phyloP scores from a whole-genome alignment of 2,888 invertebrate genomes.

The Nemapogon koenigi region DNA sequence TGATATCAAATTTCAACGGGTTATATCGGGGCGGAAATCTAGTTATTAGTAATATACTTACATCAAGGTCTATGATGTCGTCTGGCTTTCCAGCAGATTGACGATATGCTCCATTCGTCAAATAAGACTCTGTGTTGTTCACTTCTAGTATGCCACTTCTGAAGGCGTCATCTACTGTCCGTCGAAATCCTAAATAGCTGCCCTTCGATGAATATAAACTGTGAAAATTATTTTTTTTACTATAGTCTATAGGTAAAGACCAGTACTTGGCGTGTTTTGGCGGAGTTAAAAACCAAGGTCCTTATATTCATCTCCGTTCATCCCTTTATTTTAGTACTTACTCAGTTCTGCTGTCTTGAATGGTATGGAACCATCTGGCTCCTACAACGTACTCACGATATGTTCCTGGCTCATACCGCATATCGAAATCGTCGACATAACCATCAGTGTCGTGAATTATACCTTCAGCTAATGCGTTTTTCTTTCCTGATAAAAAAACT shows the following conservation, averaged over 20 bases:
- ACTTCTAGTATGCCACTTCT: constrained; percentile 9
- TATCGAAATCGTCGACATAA: constrained; percentile 62
- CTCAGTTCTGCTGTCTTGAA: constrained; percentile 4
- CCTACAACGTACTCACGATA: constrained; percentile 66
- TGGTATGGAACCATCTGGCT: constrained; percentile 48
- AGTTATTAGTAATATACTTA: no score
- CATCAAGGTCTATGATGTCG: constrained; percentile 8
- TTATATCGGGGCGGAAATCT: no score
- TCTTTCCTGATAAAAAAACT: constrained; percentile 24
- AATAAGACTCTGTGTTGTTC: constrained; percentile 5
- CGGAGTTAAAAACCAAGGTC: no score
- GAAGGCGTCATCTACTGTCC: constrained; percentile 6
- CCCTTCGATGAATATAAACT: constrained; percentile 2
- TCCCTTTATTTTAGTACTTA: no score
- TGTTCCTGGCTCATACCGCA: constrained; percentile 52
- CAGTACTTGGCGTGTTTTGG: no score
- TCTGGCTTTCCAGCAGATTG: constrained; percentile 8
- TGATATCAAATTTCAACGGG: no score
- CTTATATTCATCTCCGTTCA: no score
- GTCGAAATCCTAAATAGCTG: constrained; percentile 1
- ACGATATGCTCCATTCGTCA: constrained; percentile 3
- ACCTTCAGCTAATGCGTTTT: constrained; percentile 47
- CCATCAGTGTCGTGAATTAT: constrained; percentile 47
- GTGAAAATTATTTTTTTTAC: background rate
- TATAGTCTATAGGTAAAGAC: no score